These are phyloP conservation scores for Heliconius erato DNA, from an alignment of 2,888 invertebrate species.

Conservation along the genomic window DNA sequence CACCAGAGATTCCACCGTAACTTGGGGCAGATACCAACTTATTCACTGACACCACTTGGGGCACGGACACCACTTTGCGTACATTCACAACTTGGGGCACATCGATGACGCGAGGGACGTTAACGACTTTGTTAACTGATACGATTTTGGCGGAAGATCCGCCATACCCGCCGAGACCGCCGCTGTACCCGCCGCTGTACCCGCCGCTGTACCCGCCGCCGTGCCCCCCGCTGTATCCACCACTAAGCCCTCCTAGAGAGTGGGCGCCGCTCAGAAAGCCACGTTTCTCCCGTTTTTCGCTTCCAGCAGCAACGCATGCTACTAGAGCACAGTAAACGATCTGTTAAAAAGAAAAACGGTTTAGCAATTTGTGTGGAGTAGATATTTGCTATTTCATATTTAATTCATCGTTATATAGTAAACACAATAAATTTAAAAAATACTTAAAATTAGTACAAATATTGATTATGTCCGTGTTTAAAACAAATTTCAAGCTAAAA, in stretches of 20 bases:
- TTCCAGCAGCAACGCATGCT: constrained; percentile 45
- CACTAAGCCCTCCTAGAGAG: constrained; percentile 25
- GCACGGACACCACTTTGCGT: constrained; percentile 63
- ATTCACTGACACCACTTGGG: constrained; percentile 65
- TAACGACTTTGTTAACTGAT: constrained; percentile 61
- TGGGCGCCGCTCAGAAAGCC: constrained; percentile 49
- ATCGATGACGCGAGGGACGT: constrained; percentile 57
- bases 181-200: constrained; percentile 21
- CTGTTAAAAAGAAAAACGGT: constrained; percentile 33
- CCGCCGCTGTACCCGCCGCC: constrained; percentile 17
- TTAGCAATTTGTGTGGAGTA: not conserved
- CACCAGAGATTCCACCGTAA: constrained; percentile 48
- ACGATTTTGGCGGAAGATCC: constrained; percentile 55
- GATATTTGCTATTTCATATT: not conserved
- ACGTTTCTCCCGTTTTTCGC: constrained; percentile 49
- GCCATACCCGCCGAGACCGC: constrained; percentile 35
- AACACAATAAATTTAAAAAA: not conserved
- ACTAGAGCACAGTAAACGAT: constrained; percentile 47
- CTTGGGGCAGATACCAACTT: constrained; percentile 62
- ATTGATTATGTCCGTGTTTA: no score
- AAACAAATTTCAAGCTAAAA: not conserved
- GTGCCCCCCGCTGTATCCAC: constrained; percentile 21
- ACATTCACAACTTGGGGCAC: constrained; percentile 61
- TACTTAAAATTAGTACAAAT: no score
- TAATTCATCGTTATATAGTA: not conserved